Conservation (phyloP, 2,888 invertebrate species). For the Lasius fuliginosus region DNA sequence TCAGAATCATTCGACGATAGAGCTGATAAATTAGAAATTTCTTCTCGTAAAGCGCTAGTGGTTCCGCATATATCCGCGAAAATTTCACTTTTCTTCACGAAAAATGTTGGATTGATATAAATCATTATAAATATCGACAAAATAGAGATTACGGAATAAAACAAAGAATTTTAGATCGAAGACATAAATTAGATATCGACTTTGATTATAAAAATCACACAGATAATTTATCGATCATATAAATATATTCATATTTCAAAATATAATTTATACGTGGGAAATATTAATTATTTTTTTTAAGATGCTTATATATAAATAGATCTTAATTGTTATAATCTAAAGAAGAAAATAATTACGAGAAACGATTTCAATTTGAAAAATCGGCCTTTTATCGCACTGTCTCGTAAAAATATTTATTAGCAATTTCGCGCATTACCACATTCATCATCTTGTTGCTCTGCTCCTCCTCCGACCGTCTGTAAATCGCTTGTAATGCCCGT, state of each 20-base stretch:
- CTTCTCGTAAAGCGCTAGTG: background rate
- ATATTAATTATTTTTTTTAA: background rate
- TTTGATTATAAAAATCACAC: background rate
- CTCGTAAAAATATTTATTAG: constrained; percentile 33
- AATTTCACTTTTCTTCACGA: background rate
- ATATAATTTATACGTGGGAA: background rate
- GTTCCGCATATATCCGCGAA: background rate
- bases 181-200: background rate
- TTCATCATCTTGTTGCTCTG: constrained; percentile 27
- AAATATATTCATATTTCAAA: background rate
- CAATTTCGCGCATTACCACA: constrained; percentile 27
- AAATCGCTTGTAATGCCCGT: constrained; percentile 41
- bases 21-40: background rate
- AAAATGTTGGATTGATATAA: background rate
- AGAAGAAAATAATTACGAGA: background rate
- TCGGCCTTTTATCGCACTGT: background rate
- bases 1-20: background rate
- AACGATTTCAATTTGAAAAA: constrained; percentile 35
- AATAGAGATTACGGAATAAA: background rate
- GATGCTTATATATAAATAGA: background rate
- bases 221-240: background rate
- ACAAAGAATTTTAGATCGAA: background rate
- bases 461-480: constrained; percentile 31
- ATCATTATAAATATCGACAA: background rate
- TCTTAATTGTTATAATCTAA: background rate